A percentile compares a stretch with the other conserved stretches of the same genome.
These are phyloP conservation scores for Synergus japonicus DNA, from an alignment of 2,888 invertebrate species.

Conservation along the genomic window DNA sequence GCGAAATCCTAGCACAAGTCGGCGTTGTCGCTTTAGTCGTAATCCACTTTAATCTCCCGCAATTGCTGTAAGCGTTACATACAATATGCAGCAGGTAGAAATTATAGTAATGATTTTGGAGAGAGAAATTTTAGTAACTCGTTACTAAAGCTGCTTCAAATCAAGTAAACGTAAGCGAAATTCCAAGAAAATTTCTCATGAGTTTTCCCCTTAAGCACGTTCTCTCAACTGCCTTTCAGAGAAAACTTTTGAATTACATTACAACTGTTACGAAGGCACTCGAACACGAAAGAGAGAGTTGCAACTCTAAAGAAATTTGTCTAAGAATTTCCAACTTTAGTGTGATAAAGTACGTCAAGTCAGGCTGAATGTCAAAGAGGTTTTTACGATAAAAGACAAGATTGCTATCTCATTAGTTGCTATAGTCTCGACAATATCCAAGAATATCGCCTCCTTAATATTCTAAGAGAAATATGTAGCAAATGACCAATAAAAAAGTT, in stretches of 20 bases:
- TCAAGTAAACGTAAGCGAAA: not conserved
- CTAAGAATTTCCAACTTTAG: not conserved
- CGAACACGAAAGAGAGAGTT: not conserved
- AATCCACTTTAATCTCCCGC: constrained; percentile 30
- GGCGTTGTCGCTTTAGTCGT: not conserved
- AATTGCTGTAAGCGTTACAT: constrained; percentile 12
- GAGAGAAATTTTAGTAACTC: not conserved
- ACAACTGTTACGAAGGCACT: not conserved
- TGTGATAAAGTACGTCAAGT: not conserved
- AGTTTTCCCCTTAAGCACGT: not conserved
- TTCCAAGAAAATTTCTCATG: not conserved
- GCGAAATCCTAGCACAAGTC: constrained; percentile 11
- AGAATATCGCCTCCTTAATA: not conserved
- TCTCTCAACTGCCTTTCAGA: not conserved
- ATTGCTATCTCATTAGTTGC: not conserved
- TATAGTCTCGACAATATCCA: not conserved
- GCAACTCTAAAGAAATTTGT: not conserved
- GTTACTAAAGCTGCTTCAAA: not conserved
- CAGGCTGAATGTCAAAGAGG: not conserved
- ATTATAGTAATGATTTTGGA: not conserved
- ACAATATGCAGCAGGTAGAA: constrained; percentile 2
- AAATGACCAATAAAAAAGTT: too few relatives aligned
- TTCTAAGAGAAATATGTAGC: not conserved
- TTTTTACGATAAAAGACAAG: not conserved
- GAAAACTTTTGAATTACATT: constrained; percentile 5